Conservation (phyloP, 2,888 invertebrate genomes). For the Eupithecia subumbrata region DNA sequence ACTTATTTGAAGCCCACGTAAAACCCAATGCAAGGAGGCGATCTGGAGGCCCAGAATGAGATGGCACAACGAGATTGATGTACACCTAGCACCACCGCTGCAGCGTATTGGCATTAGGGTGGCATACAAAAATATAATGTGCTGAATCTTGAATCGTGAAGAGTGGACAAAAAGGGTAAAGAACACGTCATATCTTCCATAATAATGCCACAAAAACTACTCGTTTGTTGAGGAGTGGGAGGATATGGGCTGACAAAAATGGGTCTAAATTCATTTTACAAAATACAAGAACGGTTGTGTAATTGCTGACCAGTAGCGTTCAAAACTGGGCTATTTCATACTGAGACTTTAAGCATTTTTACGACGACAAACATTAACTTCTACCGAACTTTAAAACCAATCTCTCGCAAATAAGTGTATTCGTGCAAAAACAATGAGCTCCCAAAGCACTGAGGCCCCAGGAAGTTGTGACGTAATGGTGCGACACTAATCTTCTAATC, state of each 20-base stretch:
- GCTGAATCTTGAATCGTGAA: neutral
- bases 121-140: no score
- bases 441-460: slow-evolving; percentile 1
- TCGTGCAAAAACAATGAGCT: neutral
- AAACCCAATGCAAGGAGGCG: neutral
- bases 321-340: no score
- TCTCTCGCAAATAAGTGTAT: neutral
- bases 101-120: no score
- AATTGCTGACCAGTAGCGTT: no score
- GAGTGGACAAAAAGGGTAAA: neutral
- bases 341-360: neutral
- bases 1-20: no score
- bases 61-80: neutral
- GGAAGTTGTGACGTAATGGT: slow-evolving; percentile 51
- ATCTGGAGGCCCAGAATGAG: neutral
- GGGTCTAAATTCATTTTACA: no score
- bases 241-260: no score
- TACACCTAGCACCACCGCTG: neutral
- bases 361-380: neutral
- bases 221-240: neutral
- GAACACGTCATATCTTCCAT: neutral
- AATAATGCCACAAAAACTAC: neutral
- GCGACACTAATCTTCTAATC: slow-evolving; percentile 60
- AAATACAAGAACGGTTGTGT: no score
- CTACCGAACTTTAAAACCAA: neutral